Conservation (phyloP, 2,797 vertebrate genomes). For the Synanceia verrucosa region DNA sequence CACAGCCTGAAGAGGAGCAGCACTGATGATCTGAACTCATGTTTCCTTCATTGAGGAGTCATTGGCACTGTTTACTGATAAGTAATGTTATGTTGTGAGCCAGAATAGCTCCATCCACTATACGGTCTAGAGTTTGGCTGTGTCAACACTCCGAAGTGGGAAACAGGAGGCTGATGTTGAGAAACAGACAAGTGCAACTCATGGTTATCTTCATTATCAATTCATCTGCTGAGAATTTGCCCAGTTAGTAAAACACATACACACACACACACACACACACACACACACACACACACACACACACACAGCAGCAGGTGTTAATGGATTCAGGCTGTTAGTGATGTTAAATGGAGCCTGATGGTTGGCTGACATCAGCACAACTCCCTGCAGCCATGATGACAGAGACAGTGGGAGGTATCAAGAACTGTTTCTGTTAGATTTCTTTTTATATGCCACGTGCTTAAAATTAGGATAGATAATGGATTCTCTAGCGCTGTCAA, state of each 20-base stretch:
- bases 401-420: background rate
- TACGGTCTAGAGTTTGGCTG: too few relatives aligned
- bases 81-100: too few relatives aligned
- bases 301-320: conserved; percentile 31
- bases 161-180: background rate
- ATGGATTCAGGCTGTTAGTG: conserved; percentile 70
- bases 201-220: background rate
- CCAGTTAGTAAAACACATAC: conserved; percentile 10
- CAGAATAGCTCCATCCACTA: too few relatives aligned
- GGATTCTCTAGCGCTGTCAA: too few relatives aligned
- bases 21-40: too few relatives aligned
- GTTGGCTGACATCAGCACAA: conserved; percentile 64
- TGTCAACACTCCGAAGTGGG: too few relatives aligned
- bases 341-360: conserved; percentile 75
- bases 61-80: too few relatives aligned
- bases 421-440: background rate
- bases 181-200: background rate
- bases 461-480: too few relatives aligned
- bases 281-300: conserved; percentile 3
- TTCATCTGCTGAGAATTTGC: background rate
- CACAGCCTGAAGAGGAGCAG: too few relatives aligned
- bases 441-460: background rate
- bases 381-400: conserved; percentile 39
- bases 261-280: conserved; percentile 18
- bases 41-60: too few relatives aligned